Evolutionary conservation across 30 jellyfish, hydroid and myxozoan genomes (phyloP), one percentile per base, ranked within the genome.

Genomic region (Calvadosia cruxmelitensis): DNA sequence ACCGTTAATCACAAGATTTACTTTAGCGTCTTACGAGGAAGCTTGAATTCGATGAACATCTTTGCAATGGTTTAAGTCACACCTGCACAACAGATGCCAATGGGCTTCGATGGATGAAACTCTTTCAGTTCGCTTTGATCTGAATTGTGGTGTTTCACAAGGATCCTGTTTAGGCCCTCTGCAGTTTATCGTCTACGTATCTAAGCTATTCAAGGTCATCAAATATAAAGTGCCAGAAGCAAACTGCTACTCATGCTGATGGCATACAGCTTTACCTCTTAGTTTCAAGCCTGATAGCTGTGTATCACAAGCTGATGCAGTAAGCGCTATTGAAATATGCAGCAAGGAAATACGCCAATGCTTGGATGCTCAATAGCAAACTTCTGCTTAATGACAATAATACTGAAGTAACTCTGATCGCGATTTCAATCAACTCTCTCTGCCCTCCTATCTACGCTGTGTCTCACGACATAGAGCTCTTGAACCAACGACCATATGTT

Each of bases 81-180:
- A 73, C 51, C 48, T 73, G 57, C 68, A 57, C 42, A 62, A 77
- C 27, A 34, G 76, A 62, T 13, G 27, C 33, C 78, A 73, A 27
- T 24, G 27, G 30, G 68, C 42, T 73, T 23, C 48, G 26, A 34
- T 34, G 31, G 30, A 33, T 3, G 34, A 77, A 25, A 68, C n/a
- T 29, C 31, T 5, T 29, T 77, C 88, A 49, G 52, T 5, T 16
- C 28, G 23, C 73, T 32, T 36, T 71, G 42, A 68, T 24, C 68
- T 77, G 50, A 29, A 71, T 67, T 77, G 75, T 50, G 82, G 88
- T n/a, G 88, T 75, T 51, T 78, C 85, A 31, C 83, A 73, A 63
- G 79, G 79, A 53, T 33, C 83, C 34, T 52, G 28, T 49, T 77
- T 73, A 31, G 77, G 81, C 33, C 72, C 79, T 2, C 64, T 75